These are phyloP conservation scores for Acrocephalus scirpaceus DNA, from an alignment of 2,797 vertebrate genomes.

Conservation along the genomic window DNA sequence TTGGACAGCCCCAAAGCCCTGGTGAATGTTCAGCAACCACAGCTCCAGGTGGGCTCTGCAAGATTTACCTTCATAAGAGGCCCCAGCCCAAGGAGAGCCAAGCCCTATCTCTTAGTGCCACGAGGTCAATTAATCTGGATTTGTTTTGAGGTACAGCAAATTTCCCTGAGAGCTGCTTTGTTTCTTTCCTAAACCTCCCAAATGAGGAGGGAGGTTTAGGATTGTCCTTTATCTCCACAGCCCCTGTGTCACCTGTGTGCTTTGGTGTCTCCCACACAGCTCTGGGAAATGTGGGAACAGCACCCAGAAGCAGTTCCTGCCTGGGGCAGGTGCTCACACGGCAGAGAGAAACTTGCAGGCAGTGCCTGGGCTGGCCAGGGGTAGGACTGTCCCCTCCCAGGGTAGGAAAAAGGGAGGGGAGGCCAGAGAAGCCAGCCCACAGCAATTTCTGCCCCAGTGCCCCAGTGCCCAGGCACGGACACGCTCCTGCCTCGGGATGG, in stretches of 20 bases:
- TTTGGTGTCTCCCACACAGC: not conserved
- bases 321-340: not conserved
- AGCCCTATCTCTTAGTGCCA: not conserved
- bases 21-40: not conserved
- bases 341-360: not conserved
- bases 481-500: not conserved
- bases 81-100: not conserved
- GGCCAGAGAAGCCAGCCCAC: not conserved
- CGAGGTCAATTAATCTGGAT: not conserved
- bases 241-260: not conserved
- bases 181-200: not conserved
- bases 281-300: not conserved
- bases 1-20: not conserved
- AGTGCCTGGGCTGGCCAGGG: not conserved
- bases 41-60: not conserved
- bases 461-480: not conserved
- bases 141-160: not conserved
- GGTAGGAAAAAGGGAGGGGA: not conserved
- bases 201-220: not conserved
- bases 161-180: not conserved
- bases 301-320: not conserved
- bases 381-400: not conserved
- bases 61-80: not conserved
- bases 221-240: not conserved
- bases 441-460: not conserved